These are phyloP conservation scores for Erythrocercus mccallii DNA, from an alignment of 2,113 vertebrate genomes.

Conservation along the genomic window DNA sequence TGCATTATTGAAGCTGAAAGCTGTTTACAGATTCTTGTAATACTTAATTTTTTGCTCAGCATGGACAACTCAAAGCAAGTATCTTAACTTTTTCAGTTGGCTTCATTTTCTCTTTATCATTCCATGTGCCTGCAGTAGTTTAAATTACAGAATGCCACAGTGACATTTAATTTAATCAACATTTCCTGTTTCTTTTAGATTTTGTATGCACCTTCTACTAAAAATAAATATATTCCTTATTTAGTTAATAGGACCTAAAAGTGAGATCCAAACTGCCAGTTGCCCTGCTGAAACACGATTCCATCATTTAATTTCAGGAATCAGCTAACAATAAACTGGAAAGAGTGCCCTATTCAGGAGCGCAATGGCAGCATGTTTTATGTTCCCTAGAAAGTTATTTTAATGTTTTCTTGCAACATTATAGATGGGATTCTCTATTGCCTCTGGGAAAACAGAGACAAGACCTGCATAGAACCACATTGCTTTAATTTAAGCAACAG, in stretches of 20 bases:
- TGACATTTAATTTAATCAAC: slow-evolving; percentile 27
- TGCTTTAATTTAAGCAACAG: slow-evolving; percentile 11
- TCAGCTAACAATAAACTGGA: not conserved
- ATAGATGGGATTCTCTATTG: not conserved
- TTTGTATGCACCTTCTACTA: slow-evolving; percentile 16
- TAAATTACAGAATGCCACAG: not conserved
- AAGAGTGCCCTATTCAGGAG: not conserved
- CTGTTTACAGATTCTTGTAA: slow-evolving; percentile 1
- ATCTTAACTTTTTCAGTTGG: not conserved
- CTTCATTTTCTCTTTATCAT: not conserved
- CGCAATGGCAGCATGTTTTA: not conserved
- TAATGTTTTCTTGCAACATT: slow-evolving; percentile 8
- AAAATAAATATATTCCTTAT: slow-evolving; percentile 4
- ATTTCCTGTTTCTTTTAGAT: slow-evolving; percentile 26
- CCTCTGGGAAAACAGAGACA: not conserved
- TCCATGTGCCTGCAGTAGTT: not conserved
- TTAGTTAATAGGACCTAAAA: slow-evolving; percentile 12
- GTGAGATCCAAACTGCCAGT: not conserved
- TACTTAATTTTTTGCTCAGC: not conserved
- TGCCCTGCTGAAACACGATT: not conserved
- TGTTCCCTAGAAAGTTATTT: not conserved
- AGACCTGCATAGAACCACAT: not conserved
- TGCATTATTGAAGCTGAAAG: not conserved
- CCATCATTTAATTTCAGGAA: not conserved
- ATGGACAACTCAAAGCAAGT: not conserved